phyloP scores from a whole-genome alignment of 2,888 invertebrate genomes.

The Uloborus plumipes region DNA sequence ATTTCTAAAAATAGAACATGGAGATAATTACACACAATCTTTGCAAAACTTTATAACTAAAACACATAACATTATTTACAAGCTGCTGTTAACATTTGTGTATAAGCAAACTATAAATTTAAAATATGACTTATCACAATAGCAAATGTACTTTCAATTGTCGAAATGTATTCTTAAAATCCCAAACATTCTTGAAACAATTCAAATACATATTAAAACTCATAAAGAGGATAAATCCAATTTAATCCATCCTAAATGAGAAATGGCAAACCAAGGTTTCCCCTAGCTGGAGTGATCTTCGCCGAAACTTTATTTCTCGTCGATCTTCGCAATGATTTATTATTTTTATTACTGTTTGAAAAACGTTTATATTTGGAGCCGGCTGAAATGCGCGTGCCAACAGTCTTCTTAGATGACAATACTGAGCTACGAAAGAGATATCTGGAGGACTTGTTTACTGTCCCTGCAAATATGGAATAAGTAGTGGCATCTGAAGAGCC shows the following conservation, averaged over 20 bases:
- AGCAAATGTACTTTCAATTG: no score
- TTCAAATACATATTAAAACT: no score
- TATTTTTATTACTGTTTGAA: neutral
- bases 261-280: constrained; percentile 22
- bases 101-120: no score
- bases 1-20: no score
- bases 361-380: neutral
- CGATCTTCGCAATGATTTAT: constrained; percentile 10
- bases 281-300: constrained; percentile 58
- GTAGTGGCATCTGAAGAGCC: constrained; percentile 24
- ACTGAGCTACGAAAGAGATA: constrained; percentile 40
- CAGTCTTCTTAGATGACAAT: constrained; percentile 24
- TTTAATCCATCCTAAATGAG: neutral
- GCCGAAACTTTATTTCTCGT: constrained; percentile 15
- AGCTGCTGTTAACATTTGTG: no score
- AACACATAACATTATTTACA: no score
- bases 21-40: no score
- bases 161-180: no score
- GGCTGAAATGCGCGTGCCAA: constrained; percentile 31
- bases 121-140: no score
- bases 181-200: no score
- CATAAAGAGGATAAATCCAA: no score
- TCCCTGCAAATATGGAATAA: constrained; percentile 41
- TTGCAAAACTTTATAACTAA: no score
- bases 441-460: constrained; percentile 27